These are phyloP conservation scores for Jordanella pulchra DNA, from an alignment of 2,797 vertebrate species.

Conservation along the genomic window DNA sequence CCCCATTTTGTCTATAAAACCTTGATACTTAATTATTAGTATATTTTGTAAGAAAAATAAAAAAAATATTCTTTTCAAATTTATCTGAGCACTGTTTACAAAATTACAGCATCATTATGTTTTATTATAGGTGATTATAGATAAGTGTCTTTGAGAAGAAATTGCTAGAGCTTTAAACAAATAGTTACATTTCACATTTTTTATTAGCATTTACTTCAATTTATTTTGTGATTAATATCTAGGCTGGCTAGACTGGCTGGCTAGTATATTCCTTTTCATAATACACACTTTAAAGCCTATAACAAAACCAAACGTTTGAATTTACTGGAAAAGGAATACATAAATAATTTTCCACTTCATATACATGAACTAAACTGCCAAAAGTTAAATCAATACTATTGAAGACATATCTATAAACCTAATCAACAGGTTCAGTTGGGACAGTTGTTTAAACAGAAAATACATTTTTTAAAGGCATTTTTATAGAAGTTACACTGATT, in stretches of 20 bases:
- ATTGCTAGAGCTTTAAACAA: background rate
- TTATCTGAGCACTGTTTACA: background rate
- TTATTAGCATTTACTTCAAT: background rate
- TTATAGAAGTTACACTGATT: background rate
- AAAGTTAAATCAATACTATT: background rate
- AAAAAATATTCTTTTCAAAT: background rate
- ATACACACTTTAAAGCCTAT: background rate
- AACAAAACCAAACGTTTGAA: background rate
- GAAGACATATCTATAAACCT: background rate
- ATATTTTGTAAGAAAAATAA: background rate
- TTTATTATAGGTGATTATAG: background rate
- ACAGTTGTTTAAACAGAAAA: background rate
- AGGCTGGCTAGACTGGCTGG: background rate
- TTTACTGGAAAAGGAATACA: too few species aligned
- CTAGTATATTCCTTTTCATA: background rate
- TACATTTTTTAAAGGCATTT: background rate
- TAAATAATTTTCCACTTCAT: background rate
- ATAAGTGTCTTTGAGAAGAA: background rate
- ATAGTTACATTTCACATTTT: background rate
- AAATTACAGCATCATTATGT: slow-evolving; percentile 3
- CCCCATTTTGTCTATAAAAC: background rate
- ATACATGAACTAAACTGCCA: background rate
- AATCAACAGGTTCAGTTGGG: background rate
- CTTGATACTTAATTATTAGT: background rate
- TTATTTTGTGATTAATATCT: background rate